Base-by-base conservation (phyloP, 2,888 invertebrate genomes). In the Caenorhabditis macrosperma region DNA sequence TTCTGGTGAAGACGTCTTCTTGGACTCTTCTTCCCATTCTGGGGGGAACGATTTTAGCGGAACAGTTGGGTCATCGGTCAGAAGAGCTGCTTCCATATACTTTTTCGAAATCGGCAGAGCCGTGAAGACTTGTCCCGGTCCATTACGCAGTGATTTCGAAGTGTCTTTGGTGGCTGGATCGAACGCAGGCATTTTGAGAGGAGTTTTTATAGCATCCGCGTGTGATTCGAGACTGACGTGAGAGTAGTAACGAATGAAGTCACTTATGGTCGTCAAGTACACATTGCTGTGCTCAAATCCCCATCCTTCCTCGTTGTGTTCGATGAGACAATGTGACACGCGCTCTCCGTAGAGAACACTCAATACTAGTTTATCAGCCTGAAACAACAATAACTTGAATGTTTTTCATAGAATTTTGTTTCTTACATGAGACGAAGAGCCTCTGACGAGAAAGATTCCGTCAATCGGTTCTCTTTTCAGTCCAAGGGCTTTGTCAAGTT, bases 391-490 rank as follows among this genome's bases (percentile, higher is more conserved):
- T 15, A 33, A 17, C 0, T 54, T 26, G 20, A n/a, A n/a, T n/a
- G 12, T 20, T 17, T 35, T 35, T 10, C 28, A 6, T 22, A 2
- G 15, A 48, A 30, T 3, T 7, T 3, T 6, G 20, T 22, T 6
- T 35, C 64, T 48, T 41, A 69, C 82, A 44, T 85, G 80, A 46
- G 94, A 94, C 61, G 94, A 94, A 82, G 95, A 95, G 63, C 92
- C 92, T 81, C 98, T 93, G 85, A 99, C 95, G 78, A 99, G 93
- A 92, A 98, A 99, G 52, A 98, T 97, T 69, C 98, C 98, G 90
- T 95, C 94, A 10, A 71, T 60, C 9, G 78, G 79, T 10, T 57
- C 57, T 15, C 68, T 30, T 17, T 67, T 44, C 15, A 81, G 12
- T n/a, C 78, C 81, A 10, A 77, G 48, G 0, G 41, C 54, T 26